Evolutionary conservation across 2,113 vertebrate genomes (phyloP).

Genomic region (Phrynocephalus versicolor): DNA sequence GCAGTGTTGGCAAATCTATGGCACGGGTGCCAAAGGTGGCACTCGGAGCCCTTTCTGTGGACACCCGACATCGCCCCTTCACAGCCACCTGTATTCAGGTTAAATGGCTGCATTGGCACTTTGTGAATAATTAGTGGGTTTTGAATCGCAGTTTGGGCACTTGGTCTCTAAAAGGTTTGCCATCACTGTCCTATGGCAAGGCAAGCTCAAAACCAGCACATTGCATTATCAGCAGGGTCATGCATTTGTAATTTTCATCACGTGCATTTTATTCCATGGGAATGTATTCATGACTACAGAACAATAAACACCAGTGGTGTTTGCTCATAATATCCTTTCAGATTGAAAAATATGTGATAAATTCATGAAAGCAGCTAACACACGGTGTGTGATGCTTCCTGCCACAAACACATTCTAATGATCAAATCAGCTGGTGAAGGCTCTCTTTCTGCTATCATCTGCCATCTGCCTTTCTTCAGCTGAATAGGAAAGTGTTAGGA

Average conservation of each 20-base stretch:
- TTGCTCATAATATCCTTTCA: fast-evolving
- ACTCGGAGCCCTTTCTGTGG: too few species aligned
- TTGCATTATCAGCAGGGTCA: neutral
- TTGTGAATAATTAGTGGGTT: too few species aligned
- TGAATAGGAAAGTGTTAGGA: constrained; percentile 62
- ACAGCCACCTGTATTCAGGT: too few species aligned
- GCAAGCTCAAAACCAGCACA: neutral
- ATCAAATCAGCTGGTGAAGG: constrained; percentile 81
- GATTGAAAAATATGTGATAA: constrained; percentile 33
- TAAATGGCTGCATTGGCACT: too few species aligned
- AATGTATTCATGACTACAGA: neutral
- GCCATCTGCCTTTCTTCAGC: constrained; percentile 77
- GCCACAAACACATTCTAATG: constrained; percentile 83
- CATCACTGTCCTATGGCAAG: too few species aligned
- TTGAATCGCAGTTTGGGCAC: too few species aligned
- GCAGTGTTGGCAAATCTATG: too few species aligned
- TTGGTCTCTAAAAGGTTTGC: too few species aligned
- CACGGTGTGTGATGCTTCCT: constrained; percentile 60
- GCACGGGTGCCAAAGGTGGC: too few species aligned
- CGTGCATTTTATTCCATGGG: neutral
- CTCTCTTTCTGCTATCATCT: constrained; percentile 82
- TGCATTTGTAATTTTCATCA: neutral
- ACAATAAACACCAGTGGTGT: neutral
- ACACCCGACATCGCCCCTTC: too few species aligned
- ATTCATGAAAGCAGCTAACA: constrained; percentile 12